Evolutionary conservation across 2,888 invertebrate species (phyloP), one percentile per base, ranked within the genome.

Genomic region (Diaprepes abbreviatus): DNA sequence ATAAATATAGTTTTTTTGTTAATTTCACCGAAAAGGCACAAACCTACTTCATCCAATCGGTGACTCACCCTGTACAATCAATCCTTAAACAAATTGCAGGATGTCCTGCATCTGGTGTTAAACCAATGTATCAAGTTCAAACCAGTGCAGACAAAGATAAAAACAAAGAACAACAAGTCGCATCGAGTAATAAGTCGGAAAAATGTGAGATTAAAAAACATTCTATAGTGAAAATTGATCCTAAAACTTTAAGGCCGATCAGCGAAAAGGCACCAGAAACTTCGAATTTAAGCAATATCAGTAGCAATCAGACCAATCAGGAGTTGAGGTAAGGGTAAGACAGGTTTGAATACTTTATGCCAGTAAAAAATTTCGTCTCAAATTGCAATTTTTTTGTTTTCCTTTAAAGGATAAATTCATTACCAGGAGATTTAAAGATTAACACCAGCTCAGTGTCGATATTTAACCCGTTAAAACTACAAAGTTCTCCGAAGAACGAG

Each of bases 61-160:
- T n/a, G n/a, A n/a, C n/a, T n/a, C n/a, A n/a, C n/a, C n/a, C n/a
- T n/a, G n/a, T n/a, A n/a, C n/a, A n/a, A n/a, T n/a, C n/a, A n/a
- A n/a, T n/a, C n/a, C n/a, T n/a, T n/a, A n/a, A n/a, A 24, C n/a
- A 24, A 24, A 7, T 50, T 28, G 75, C 87, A 67, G 87, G 87
- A 0, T 88, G 88, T 76, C 89, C 89, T 0, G 87, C 88, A 0
- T 88, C 88, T 0, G 88, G 89, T 0, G 89, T 89, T 0, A 89
- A 89, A 71, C 88, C 89, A 0, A 86, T 89, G 85, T 89, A 88
- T 72, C 86, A 86, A 6, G 84, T 87, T 1, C 83, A 83, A 35
- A 71, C 75, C 0, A 81, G 83, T 40, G 84, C 84, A 1, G 86
- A 86, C 1, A 80, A 81, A 70, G 83, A 84, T 10, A 82, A 83